Base-by-base conservation (phyloP, 2,888 invertebrate species). In the Brenthis daphne region DNA sequence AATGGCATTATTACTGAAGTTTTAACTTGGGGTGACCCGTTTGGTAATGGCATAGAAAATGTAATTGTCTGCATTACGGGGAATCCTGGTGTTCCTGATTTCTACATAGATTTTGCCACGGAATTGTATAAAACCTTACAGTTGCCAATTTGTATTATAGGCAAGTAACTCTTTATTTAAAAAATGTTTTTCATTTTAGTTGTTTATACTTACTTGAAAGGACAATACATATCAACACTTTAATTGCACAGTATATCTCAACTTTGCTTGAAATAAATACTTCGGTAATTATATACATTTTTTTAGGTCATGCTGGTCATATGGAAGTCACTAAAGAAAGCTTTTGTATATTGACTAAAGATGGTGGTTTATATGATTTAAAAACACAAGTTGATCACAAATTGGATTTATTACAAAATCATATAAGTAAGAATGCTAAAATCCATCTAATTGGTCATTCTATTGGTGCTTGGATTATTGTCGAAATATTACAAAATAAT, bases 371-470 rank as follows among this genome's bases (percentile, higher is more conserved):
- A 67, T 98, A 96, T 85, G 94, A 95, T 80, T 89, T 99, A 61
- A 88, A 95, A 71, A 98, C 96, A 47, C 98, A 99, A 93, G 85
- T 96, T 64, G 82, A 94, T 67, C 97, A 97, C 85, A 98, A 98
- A 91, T 92, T 96, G 58, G 94, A 94, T 68, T 96, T 98, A 81
- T 95, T 98, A 68, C 92, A 94, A 76, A 94, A 95, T 75, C 95
- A 95, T 81, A 93, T 98, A 73, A 96, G 97, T 66, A 85, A 93
- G 73, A 92, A 95, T 79, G 94, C 95, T n/a, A 95, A 94, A 82
- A 84, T 99, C 54, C 96, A 97, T 85, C 87, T 98, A 53, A 94
- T 98, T 76, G 98, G 97, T 2, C 98, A 99, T 92, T 98, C 98
- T 0, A 97, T 98, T 80, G 99, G 99, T 4, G 94, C 96, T 65